phyloP scores from a whole-genome alignment of 1,140 invertebrate genomes.

The Elymnias hypermnestra region DNA sequence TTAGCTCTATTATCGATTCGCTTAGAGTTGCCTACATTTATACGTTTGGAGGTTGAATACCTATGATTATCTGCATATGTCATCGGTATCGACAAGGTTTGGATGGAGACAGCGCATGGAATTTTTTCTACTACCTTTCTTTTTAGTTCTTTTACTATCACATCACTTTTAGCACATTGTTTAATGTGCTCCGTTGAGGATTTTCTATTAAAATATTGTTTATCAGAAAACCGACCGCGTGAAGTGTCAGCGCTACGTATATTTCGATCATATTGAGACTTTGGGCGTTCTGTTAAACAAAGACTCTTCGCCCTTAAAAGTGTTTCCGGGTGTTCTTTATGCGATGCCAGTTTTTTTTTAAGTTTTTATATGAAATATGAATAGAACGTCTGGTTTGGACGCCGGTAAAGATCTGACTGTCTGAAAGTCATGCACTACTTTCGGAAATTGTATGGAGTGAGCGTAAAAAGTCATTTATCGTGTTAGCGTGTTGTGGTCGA shows the following conservation, averaged over 20 bases:
- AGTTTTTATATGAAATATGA: conserved; percentile 5
- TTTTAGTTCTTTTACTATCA: conserved; percentile 46
- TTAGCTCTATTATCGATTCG: conserved; percentile 56
- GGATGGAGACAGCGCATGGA: conserved; percentile 51
- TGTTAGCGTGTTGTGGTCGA: conserved; percentile 55
- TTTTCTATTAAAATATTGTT: conserved; percentile 36
- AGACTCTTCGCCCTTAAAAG: conserved; percentile 55
- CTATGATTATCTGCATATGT: conserved; percentile 52
- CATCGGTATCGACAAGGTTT: conserved; percentile 60
- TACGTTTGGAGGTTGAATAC: conserved; percentile 54
- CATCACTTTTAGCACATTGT: conserved; percentile 29
- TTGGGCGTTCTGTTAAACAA: conserved; percentile 43
- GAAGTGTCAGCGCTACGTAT: conserved; percentile 44
- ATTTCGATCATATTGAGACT: conserved; percentile 44
- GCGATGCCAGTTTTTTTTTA: conserved; percentile 36
- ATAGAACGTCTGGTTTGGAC: conserved; percentile 27
- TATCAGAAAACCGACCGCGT: conserved; percentile 29
- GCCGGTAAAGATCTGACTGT: conserved; percentile 38
- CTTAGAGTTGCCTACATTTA: conserved; percentile 30
- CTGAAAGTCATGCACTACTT: conserved; percentile 55
- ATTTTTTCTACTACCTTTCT: conserved; percentile 47
- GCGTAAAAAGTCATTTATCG: conserved; percentile 72
- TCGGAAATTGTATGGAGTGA: conserved; percentile 51
- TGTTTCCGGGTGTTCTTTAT: conserved; percentile 34
- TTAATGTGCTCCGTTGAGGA: conserved; percentile 27